Evolutionary conservation across 2,888 invertebrate genomes (phyloP).

Genomic region (Beris chalybata): DNA sequence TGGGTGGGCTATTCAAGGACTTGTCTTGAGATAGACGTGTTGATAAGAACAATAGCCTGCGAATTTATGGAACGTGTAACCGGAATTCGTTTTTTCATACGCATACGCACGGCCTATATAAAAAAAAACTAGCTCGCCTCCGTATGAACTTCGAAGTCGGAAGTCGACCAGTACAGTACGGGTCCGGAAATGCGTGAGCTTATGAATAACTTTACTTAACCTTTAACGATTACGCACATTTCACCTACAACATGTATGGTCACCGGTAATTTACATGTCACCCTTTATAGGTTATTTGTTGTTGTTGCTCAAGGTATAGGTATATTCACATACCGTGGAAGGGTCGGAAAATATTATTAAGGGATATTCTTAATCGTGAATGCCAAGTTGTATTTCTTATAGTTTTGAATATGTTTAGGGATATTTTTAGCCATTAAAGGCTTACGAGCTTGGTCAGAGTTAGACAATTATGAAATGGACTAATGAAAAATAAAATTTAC

Average conservation of each 20-base stretch:
- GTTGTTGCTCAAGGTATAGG: not conserved
- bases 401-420: too few relatives aligned
- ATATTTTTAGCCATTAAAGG: too few relatives aligned
- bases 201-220: slow-evolving; percentile 37
- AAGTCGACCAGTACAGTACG: slow-evolving; percentile 18
- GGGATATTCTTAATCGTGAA: too few relatives aligned
- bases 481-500: too few relatives aligned
- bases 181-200: slow-evolving; percentile 39
- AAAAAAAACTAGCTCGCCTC: not conserved
- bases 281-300: slow-evolving; percentile 21
- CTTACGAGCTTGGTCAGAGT: too few relatives aligned
- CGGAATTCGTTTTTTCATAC: slow-evolving; percentile 35
- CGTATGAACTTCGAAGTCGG: slow-evolving; percentile 16
- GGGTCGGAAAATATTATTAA: too few relatives aligned
- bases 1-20: slow-evolving; percentile 19
- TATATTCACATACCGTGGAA: too few relatives aligned
- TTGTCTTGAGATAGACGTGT: slow-evolving; percentile 33
- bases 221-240: slow-evolving; percentile 35
- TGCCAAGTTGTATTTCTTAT: too few relatives aligned
- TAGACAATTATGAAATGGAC: too few relatives aligned
- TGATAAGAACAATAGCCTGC: slow-evolving; percentile 35
- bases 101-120: slow-evolving; percentile 2
- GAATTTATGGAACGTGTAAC: slow-evolving; percentile 37
- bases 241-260: slow-evolving; percentile 32
- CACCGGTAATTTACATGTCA: slow-evolving; percentile 37